A percentile compares a stretch with the other conserved stretches of the same genome.
These are phyloP conservation scores for Oconnorella tubifera DNA, from an alignment of 2,888 invertebrate species.

Conservation along the genomic window DNA sequence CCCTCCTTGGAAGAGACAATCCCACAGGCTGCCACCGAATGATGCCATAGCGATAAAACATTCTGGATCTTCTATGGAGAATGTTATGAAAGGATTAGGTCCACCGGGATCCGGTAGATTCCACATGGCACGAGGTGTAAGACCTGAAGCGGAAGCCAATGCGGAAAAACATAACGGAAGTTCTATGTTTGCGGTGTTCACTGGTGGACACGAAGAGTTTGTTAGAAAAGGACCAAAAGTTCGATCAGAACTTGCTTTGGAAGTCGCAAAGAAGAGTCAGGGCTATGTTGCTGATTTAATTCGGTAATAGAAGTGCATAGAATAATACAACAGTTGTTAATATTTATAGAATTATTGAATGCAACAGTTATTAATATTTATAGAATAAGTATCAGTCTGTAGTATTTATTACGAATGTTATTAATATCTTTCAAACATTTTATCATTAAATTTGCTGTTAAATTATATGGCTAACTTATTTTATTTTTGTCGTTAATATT, in stretches of 20 bases:
- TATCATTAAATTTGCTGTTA: too few species aligned
- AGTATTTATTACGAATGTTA: too few species aligned
- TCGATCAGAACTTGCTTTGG: slow-evolving; percentile 18
- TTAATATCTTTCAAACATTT: too few species aligned
- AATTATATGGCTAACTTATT: too few species aligned
- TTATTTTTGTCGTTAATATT: too few species aligned
- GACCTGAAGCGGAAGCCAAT: slow-evolving; percentile 32
- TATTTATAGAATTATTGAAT: too few species aligned
- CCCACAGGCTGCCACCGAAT: slow-evolving; percentile 22
- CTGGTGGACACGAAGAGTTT: not conserved
- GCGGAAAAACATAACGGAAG: slow-evolving; percentile 26
- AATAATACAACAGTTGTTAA: too few species aligned
- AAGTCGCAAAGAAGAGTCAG: slow-evolving; percentile 20
- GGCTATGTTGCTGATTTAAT: not conserved
- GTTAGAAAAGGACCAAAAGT: slow-evolving; percentile 11
- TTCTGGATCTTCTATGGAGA: slow-evolving; percentile 16
- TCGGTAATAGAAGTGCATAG: too few species aligned
- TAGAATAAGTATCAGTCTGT: too few species aligned
- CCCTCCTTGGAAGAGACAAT: slow-evolving; percentile 25
- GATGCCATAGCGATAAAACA: slow-evolving; percentile 24
- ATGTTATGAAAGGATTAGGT: slow-evolving; percentile 14
- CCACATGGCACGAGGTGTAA: slow-evolving; percentile 19
- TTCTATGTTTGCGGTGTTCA: slow-evolving; percentile 16
- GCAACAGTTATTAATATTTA: too few species aligned
- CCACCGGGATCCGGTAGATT: slow-evolving; percentile 12